Percentiles rank a stretch among this genome's conserved stretches.
These are phyloP conservation scores for Porites cylindrica DNA, from an alignment of 92 coral and sea anemone species.

Conservation along the genomic window DNA sequence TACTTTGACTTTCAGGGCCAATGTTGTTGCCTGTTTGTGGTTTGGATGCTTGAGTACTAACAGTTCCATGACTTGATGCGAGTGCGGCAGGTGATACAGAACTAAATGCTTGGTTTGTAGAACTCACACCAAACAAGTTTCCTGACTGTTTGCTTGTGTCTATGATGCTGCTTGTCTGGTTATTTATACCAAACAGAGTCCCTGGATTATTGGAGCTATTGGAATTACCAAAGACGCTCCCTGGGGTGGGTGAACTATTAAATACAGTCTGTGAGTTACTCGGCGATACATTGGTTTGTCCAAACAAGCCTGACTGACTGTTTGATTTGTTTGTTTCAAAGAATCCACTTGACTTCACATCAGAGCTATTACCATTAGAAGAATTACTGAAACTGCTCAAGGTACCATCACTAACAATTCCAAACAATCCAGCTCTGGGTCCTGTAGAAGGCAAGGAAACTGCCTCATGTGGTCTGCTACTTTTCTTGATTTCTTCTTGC, in stretches of 20 bases:
- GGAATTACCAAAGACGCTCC: neutral
- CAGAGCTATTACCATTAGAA: neutral
- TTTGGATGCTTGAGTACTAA: constrained; percentile 13
- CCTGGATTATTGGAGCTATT: neutral
- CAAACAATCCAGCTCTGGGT: neutral
- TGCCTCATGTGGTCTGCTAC: neutral
- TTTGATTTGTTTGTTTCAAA: neutral
- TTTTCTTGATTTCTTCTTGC: constrained; percentile 65
- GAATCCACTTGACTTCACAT: constrained; percentile 1
- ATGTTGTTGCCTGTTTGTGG: constrained; percentile 22
- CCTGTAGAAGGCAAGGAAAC: constrained; percentile 12
- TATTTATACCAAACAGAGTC: neutral
- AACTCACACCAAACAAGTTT: constrained; percentile 32
- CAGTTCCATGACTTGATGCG: constrained; percentile 3
- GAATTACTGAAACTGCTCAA: neutral
- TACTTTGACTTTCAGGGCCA: neutral
- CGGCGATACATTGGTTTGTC: constrained; percentile 33
- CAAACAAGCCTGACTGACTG: constrained; percentile 46
- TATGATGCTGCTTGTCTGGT: constrained; percentile 28
- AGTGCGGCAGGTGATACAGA: constrained; percentile 17
- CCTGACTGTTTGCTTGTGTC: constrained; percentile 43
- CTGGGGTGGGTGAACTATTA: neutral
- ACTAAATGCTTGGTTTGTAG: constrained; percentile 59
- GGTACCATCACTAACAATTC: neutral
- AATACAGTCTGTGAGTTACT: neutral